These are phyloP conservation scores for Latrodectus hesperus DNA, from an alignment of 2,888 invertebrate species.

Conservation along the genomic window DNA sequence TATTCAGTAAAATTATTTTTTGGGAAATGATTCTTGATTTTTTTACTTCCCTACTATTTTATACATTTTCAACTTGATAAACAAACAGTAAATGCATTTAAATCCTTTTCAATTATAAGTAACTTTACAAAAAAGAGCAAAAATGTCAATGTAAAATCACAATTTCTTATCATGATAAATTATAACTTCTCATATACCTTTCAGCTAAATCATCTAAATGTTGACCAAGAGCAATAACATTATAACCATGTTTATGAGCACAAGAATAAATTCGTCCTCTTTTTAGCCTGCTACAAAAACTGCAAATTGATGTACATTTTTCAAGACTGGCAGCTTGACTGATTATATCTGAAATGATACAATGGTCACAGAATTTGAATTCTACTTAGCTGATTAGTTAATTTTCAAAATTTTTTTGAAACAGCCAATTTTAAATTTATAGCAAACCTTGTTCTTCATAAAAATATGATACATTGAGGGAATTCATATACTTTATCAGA, in stretches of 20 bases:
- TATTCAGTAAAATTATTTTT: no score
- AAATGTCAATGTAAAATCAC: no score
- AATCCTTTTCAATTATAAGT: no score
- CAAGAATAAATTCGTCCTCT: conserved; percentile 85
- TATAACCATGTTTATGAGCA: conserved; percentile 85
- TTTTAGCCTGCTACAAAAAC: conserved; percentile 84
- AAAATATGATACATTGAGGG: conserved; percentile 84
- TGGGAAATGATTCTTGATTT: no score
- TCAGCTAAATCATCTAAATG: conserved; percentile 89
- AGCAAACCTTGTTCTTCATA: conserved; percentile 81
- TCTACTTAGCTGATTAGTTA: no score
- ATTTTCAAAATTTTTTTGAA: no score
- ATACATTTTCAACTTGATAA: no score
- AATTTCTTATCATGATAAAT: no score
- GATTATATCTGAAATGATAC: conserved; percentile 77
- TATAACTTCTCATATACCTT: conserved; percentile 74
- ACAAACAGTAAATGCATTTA: no score
- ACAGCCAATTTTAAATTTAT: background rate
- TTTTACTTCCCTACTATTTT: no score
- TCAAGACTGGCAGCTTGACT: conserved; percentile 77
- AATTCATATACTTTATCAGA: conserved; percentile 84
- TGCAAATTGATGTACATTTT: conserved; percentile 79
- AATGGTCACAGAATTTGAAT: background rate
- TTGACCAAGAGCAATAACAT: conserved; percentile 91
- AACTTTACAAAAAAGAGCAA: no score